These are phyloP conservation scores for Plodia interpunctella DNA, from an alignment of 1,140 invertebrate species.

Conservation along the genomic window DNA sequence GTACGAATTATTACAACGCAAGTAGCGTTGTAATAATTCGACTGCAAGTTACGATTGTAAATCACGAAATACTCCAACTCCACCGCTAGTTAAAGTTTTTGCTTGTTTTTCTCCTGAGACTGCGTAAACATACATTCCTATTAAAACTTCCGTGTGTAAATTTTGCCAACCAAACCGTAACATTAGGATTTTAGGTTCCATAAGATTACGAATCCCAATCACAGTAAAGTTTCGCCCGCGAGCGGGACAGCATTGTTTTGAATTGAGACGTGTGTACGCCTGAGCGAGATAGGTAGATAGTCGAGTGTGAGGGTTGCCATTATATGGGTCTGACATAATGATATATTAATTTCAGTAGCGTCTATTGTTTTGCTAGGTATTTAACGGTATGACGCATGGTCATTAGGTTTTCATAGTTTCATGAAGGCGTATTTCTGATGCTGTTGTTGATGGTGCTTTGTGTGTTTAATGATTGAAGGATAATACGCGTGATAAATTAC, in stretches of 20 bases:
- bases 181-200: slow-evolving; percentile 65
- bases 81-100: slow-evolving; percentile 4
- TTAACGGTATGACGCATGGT: slow-evolving; percentile 73
- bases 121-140: background rate
- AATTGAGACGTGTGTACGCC: slow-evolving; percentile 12
- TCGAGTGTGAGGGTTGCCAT: slow-evolving; percentile 47
- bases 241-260: slow-evolving; percentile 26
- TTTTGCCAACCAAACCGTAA: slow-evolving; percentile 43
- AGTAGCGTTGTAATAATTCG: background rate
- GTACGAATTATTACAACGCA: no score
- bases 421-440: slow-evolving; percentile 66
- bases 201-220: slow-evolving; percentile 72
- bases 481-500: slow-evolving; percentile 46
- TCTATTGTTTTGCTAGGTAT: slow-evolving; percentile 73
- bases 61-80: background rate
- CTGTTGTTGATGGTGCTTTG: slow-evolving; percentile 48
- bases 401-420: slow-evolving; percentile 74
- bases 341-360: slow-evolving; percentile 77
- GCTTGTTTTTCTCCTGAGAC: background rate
- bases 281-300: slow-evolving; percentile 28
- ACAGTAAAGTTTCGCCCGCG: slow-evolving; percentile 55
- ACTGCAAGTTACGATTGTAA: background rate
- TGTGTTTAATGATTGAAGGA: slow-evolving; percentile 60
- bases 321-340: slow-evolving; percentile 78
- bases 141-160: slow-evolving; percentile 7